Conservation (phyloP, 1,140 invertebrate species). For the Sarcophaga bullata region DNA sequence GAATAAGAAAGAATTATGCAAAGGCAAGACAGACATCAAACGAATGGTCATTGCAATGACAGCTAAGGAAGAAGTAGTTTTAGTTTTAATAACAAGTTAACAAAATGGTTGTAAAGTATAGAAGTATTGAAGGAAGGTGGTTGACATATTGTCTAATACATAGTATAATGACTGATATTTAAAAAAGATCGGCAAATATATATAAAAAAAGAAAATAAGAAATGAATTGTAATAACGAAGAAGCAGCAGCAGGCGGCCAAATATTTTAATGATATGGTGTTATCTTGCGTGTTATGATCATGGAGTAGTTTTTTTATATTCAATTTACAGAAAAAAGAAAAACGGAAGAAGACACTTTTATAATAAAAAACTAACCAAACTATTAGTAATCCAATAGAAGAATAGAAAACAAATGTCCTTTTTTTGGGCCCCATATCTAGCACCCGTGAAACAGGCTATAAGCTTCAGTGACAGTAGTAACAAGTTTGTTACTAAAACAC, state of each 20-base stretch:
- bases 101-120: neutral
- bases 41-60: neutral
- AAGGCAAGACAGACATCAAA: neutral
- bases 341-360: constrained; percentile 3
- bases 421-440: constrained; percentile 21
- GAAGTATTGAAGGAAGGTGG: neutral
- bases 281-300: constrained; percentile 39
- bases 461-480: neutral
- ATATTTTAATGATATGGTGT: constrained; percentile 37
- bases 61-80: neutral
- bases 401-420: constrained; percentile 34
- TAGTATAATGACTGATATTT: neutral
- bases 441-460: neutral
- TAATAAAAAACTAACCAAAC: neutral
- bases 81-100: constrained; percentile 9
- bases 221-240: no score
- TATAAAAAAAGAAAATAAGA: neutral
- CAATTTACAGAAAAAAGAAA: neutral
- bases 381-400: constrained; percentile 15
- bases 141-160: constrained; percentile 30
- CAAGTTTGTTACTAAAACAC: constrained; percentile 10
- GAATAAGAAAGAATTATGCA: neutral
- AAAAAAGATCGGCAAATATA: neutral
- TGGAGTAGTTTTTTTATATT: neutral
- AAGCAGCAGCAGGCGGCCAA: neutral